A percentile compares a stretch with the other conserved stretches of the same genome.
These are phyloP conservation scores for Platycheirus albimanus DNA, from an alignment of 2,888 invertebrate genomes.

Conservation along the genomic window DNA sequence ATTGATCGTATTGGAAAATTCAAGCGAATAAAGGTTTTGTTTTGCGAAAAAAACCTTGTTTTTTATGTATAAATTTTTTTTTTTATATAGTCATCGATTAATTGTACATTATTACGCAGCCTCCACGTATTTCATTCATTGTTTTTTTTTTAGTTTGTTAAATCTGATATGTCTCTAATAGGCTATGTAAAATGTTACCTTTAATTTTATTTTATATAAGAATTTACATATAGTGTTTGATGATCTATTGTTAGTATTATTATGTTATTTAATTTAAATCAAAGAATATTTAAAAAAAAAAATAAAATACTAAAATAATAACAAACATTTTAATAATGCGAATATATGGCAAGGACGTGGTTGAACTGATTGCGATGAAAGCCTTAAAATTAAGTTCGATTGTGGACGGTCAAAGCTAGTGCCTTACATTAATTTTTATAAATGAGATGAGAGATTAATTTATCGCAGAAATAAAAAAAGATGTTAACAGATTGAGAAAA, in stretches of 20 bases:
- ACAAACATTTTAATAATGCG: background rate
- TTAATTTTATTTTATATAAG: conserved; percentile 51
- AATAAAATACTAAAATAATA: background rate
- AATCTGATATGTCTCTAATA: conserved; percentile 82
- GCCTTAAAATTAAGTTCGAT: conserved; percentile 2
- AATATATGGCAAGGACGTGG: background rate
- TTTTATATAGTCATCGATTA: conserved; percentile 48
- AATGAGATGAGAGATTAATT: background rate
- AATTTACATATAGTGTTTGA: conserved; percentile 38
- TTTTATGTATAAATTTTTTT: conserved; percentile 51
- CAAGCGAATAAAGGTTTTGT: conserved; percentile 54
- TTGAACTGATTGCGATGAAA: conserved; percentile 10
- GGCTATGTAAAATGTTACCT: conserved; percentile 78
- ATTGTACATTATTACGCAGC: conserved; percentile 61
- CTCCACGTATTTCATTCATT: conserved; percentile 59
- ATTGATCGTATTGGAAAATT: conserved; percentile 66
- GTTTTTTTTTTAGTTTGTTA: conserved; percentile 43
- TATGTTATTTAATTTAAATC: background rate
- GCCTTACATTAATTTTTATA: background rate
- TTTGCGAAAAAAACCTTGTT: conserved; percentile 34
- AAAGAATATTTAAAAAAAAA: conserved; percentile 8
- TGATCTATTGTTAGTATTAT: background rate
- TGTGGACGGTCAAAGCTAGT: conserved; percentile 27
- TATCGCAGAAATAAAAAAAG: too few species aligned
- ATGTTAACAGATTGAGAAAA: too few species aligned